Evolutionary conservation across 53 echinoderm and acorn worm species (phyloP), one percentile per base, ranked within the genome.

Genomic region (Holothuria scabra): DNA sequence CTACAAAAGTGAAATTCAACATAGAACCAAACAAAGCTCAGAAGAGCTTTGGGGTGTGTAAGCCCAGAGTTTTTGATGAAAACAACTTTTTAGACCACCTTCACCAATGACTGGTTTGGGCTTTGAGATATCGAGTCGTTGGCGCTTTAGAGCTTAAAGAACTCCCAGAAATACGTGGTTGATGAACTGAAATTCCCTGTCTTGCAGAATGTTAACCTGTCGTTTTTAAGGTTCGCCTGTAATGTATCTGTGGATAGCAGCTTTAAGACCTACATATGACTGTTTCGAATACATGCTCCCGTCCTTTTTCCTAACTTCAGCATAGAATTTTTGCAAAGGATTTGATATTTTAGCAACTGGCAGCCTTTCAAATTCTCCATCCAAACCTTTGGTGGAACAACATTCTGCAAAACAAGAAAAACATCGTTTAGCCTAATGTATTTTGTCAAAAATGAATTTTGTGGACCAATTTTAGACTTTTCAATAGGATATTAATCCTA

Each of bases 21-120:
- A 48, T 67, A 65, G 9, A 87, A 87, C 81, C 80, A 87, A 7
- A 81, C 68, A 49, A 65, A 34, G 29, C 24, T 22, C 79, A 60
- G 65, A 13, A 78, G 65, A 22, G 76, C 76, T 33, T 31, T 12
- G 4, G 61, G 83, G 12, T n/a, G n/a, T n/a, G 29, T 83, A 12
- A 14, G 21, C 41, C 56, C 3, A 83, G 12, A 5, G n/a, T 22
- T 8, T 30, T 64, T 12, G 28, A 57, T 59, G 14, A 19, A 28
- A 80, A 80, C 34, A 83, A 41, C 56, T 83, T 83, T 21, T 11
- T 37, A 83, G 41, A 41, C 65, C 83, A 5, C 44, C 83, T 41
- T 12, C 11, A 22, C 24, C 33, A 59, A 83, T 83, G 26, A 30
- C 29, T 30, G 29, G 4, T 33, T 68, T 68, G 4, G 29, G 33